Evolutionary conservation across 2,888 invertebrate species (phyloP), one percentile per base, ranked within the genome.

Genomic region (Chaetogeoica ovagalla): DNA sequence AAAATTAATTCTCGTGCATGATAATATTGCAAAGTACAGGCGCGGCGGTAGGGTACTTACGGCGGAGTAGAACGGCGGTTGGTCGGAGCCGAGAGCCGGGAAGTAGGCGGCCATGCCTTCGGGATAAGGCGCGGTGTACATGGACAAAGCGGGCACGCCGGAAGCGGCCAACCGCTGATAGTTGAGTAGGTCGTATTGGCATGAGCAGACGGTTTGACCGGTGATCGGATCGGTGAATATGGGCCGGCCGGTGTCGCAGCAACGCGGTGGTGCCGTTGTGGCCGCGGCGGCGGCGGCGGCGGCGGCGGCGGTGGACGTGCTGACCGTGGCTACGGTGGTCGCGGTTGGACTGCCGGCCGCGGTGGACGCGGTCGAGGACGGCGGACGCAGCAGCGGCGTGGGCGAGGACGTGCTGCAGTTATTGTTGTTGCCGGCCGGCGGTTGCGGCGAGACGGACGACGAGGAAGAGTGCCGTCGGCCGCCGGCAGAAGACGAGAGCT

Each of bases 201-300:
- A 95, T 85, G 94, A 94, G 88, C 95, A 95, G 83, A 95, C 92
- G 81, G 93, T 94, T 87, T 94, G 94, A 79, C 95, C 94, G 84
- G 94, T 94, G 84, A 94, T 90, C 66, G 95, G 95, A 87, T 95
- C 95, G 86, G 94, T 94, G 88, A 94, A 94, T 86, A 96, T 91
- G 83, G 95, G 93, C 85, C 96, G 90, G 84, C 96, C 96, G 83
- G 95, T 94, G 89, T 96, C 95, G 89, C 96, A 95, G 89, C 96
- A 95, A 85, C 94, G 85, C 83, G 83, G 72, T 7, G 63, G 81
- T 43, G 79, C 59, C 11, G 65, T 57, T 39, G 62, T 39, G 66
- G 60, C 60, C 60, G 48, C 79, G 63, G 71, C 72, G 88, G 83
- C 85, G 66, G 85, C 86, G 82, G 86, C 65, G 72, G 60, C 71